Percentiles rank a stretch among this genome's conserved stretches.
These are phyloP conservation scores for Potamarius usumacintae DNA, from an alignment of 2,113 vertebrate genomes.

Conservation along the genomic window DNA sequence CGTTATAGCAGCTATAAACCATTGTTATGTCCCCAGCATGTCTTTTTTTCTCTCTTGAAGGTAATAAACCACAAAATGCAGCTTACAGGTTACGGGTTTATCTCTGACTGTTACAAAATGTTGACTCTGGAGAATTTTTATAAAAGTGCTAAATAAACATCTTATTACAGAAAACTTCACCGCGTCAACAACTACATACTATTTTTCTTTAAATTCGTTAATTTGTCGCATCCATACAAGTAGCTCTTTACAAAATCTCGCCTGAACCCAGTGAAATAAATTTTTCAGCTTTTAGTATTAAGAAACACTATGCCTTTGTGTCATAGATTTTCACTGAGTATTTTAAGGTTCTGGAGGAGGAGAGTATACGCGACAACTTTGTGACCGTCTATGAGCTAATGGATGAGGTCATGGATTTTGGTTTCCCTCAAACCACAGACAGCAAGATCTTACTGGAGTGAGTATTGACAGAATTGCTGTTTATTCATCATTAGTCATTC, in stretches of 20 bases:
- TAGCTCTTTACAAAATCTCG: no score
- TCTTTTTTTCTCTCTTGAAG: background rate
- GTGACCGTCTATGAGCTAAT: conserved; percentile 81
- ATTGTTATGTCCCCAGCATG: background rate
- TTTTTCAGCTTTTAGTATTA: background rate
- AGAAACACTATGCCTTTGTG: background rate
- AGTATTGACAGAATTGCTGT: conserved; percentile 56
- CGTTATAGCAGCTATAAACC: background rate
- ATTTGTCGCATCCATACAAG: background rate
- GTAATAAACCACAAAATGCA: background rate
- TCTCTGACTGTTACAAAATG: background rate
- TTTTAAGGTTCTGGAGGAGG: conserved; percentile 80
- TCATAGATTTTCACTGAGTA: conserved; percentile 78
- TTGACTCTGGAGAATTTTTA: background rate
- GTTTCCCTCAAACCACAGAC: conserved; percentile 81
- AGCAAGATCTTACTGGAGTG: conserved; percentile 83
- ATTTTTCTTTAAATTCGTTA: background rate
- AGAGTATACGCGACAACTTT: conserved; percentile 83
- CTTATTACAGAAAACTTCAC: background rate
- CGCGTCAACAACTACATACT: background rate
- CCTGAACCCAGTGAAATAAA: background rate
- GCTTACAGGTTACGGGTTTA: background rate
- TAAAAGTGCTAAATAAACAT: background rate
- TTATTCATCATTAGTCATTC: conserved; percentile 2
- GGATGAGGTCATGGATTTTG: conserved; percentile 83